phyloP scores from a whole-genome alignment of 2,797 vertebrate genomes.

The Eulemur coronatus region DNA sequence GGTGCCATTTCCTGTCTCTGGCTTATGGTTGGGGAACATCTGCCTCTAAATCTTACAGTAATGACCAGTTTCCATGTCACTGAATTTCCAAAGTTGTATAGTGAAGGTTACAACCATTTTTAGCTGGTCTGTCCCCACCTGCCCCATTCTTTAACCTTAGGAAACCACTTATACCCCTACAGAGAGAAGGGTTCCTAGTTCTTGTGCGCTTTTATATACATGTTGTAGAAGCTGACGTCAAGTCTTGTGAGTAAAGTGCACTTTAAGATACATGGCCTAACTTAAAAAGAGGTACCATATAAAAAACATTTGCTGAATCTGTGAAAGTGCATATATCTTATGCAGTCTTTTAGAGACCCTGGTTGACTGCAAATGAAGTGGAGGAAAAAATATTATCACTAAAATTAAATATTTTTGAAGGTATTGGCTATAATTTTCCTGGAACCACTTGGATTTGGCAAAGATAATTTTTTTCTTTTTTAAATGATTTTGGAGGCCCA shows the following conservation, averaged over 20 bases:
- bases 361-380: not conserved
- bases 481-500: not conserved
- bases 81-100: not conserved
- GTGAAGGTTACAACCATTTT: accelerated
- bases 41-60: not conserved
- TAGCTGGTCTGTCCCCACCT: not conserved
- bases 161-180: not conserved
- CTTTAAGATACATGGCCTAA: not conserved
- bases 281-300: not conserved
- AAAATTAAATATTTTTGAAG: slow-evolving; percentile 23
- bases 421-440: not conserved
- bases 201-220: not conserved
- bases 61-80: not conserved
- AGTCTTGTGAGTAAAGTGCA: not conserved
- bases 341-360: slow-evolving; percentile 3
- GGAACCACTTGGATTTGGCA: not conserved
- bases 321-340: not conserved
- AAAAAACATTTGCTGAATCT: not conserved
- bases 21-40: too few species aligned
- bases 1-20: not conserved
- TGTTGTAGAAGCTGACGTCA: not conserved
- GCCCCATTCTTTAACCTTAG: not conserved
- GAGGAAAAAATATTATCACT: not conserved
- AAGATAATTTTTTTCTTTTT: not conserved
- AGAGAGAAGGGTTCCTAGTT: not conserved